These are phyloP conservation scores for Dromius quadrimaculatus DNA, from an alignment of 2,888 invertebrate genomes.

Conservation along the genomic window DNA sequence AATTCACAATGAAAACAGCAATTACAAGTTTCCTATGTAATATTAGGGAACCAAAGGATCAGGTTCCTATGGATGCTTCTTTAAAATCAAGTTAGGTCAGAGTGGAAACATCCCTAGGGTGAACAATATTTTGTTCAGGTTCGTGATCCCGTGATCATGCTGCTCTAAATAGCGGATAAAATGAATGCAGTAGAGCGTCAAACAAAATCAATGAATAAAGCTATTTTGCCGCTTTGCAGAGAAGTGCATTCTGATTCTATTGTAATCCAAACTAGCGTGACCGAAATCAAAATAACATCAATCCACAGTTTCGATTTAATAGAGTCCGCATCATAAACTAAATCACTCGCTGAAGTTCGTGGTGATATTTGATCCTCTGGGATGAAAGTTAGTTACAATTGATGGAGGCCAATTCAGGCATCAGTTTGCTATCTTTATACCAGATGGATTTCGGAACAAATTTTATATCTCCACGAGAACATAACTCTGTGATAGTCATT, in stretches of 20 bases:
- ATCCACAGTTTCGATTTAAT: not conserved
- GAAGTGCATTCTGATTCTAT: conserved; percentile 26
- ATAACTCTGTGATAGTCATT: not conserved
- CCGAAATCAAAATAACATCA: conserved; percentile 34
- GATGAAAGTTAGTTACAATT: conserved; percentile 35
- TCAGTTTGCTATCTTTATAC: too few species aligned
- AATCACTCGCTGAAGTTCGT: conserved; percentile 17
- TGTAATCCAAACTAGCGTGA: conserved; percentile 26
- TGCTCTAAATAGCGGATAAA: conserved; percentile 4
- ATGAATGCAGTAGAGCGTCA: conserved; percentile 11
- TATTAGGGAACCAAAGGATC: too few species aligned
- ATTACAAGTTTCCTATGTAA: too few species aligned
- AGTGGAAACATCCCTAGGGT: not conserved
- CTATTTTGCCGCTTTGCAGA: conserved; percentile 1
- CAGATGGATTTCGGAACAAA: too few species aligned
- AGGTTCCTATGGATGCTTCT: too few species aligned
- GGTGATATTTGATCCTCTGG: conserved; percentile 26
- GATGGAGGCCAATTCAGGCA: conserved; percentile 26
- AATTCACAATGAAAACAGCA: too few species aligned
- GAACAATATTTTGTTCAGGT: not conserved
- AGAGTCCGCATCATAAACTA: conserved; percentile 20
- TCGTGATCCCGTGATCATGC: conserved; percentile 13
- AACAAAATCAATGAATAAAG: conserved; percentile 27
- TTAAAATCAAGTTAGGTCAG: conserved; percentile 19
- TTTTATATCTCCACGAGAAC: not conserved